A percentile compares a stretch with the other conserved stretches of the same genome.
phyloP scores from a whole-genome alignment of 2,113 vertebrate species.

The Peucedramus taeniatus region DNA sequence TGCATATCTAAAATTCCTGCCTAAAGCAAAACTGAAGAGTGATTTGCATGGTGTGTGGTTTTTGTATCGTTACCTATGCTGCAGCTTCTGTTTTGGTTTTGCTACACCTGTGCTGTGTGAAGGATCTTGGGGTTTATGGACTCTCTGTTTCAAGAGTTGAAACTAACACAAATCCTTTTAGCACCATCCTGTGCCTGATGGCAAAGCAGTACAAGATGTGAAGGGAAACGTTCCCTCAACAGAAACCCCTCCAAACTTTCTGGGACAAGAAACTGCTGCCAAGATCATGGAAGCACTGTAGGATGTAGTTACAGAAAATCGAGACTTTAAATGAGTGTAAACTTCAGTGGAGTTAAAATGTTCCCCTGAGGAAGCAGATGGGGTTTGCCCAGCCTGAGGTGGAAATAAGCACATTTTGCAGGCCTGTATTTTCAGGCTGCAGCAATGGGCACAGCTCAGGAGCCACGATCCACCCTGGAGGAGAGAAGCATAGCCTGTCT shows the following conservation, averaged over 20 bases:
- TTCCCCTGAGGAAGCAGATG: neutral
- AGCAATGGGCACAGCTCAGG: neutral
- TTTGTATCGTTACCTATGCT: neutral
- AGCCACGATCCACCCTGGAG: neutral
- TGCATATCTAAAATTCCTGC: neutral
- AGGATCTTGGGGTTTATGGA: neutral
- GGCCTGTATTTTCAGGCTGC: neutral
- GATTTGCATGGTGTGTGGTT: neutral
- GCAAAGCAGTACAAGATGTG: neutral
- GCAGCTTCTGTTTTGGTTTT: neutral
- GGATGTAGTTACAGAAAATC: neutral
- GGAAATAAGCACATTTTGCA: neutral
- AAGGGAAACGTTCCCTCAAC: neutral
- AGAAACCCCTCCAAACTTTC: neutral
- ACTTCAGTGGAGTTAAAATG: neutral
- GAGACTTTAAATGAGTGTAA: neutral
- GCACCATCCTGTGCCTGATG: neutral
- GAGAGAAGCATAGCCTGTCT: neutral
- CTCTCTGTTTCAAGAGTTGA: neutral
- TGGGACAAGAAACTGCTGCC: neutral
- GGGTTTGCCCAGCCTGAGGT: neutral
- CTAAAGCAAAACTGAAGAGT: neutral
- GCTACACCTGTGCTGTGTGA: neutral
- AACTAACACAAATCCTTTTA: neutral
- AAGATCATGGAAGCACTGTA: neutral